These are phyloP conservation scores for Tautogolabrus adspersus DNA, from an alignment of 2,113 vertebrate genomes.

Conservation along the genomic window DNA sequence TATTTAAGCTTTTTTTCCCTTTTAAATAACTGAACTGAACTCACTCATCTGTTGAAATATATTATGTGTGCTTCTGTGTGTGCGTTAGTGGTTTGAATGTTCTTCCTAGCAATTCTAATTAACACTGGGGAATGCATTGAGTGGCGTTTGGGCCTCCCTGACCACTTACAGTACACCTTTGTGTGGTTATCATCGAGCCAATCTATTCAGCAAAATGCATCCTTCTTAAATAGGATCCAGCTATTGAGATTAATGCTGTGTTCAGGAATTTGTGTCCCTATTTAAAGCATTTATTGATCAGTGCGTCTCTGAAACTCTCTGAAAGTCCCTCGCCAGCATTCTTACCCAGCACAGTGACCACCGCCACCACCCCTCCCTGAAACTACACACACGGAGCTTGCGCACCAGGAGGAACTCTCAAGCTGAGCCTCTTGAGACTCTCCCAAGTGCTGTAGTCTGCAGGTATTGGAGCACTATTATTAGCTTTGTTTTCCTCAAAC, in stretches of 20 bases:
- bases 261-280: conserved; percentile 75
- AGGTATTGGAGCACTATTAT: conserved; percentile 62
- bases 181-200: conserved; percentile 41
- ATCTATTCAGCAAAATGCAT: conserved; percentile 74
- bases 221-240: conserved; percentile 67
- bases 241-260: conserved; percentile 79
- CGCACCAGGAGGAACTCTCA: conserved; percentile 47
- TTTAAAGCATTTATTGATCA: conserved; percentile 79
- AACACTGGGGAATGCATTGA: conserved; percentile 38
- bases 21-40: too few species aligned
- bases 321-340: conserved; percentile 81
- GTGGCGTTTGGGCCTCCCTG: conserved; percentile 41
- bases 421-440: conserved; percentile 51
- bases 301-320: conserved; percentile 70
- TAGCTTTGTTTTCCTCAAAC: conserved; percentile 57
- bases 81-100: conserved; percentile 36
- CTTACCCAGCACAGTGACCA: conserved; percentile 53
- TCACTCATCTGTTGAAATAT: background rate
- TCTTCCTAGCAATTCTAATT: conserved; percentile 46
- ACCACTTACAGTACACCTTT: conserved; percentile 44
- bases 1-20: too few species aligned
- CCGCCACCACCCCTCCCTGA: conserved; percentile 22
- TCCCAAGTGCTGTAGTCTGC: conserved; percentile 67
- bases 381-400: conserved; percentile 15
- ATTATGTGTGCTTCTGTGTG: conserved; percentile 19